These are phyloP conservation scores for Camponotus pennsylvanicus DNA, from an alignment of 1,140 invertebrate genomes.

Conservation along the genomic window DNA sequence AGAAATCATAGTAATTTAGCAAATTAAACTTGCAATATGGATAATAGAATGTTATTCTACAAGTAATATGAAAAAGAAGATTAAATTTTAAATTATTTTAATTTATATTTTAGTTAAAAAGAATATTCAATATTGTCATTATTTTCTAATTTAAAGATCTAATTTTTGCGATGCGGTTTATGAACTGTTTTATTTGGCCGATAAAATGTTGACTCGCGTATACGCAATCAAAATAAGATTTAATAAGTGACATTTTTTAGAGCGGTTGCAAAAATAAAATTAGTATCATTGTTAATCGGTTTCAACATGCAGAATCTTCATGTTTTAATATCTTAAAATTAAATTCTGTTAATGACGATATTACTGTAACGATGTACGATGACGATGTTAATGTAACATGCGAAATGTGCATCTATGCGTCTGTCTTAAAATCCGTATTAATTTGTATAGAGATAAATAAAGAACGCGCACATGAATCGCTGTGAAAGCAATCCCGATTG, in stretches of 20 bases:
- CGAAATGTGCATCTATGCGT: conserved; percentile 33
- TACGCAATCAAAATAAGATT: conserved; percentile 70
- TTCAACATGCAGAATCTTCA: conserved; percentile 35
- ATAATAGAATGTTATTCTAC: not conserved
- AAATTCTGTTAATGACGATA: conserved; percentile 4
- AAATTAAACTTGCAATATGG: not conserved
- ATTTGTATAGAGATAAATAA: conserved; percentile 31
- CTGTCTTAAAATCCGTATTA: conserved; percentile 61
- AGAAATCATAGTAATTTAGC: not conserved
- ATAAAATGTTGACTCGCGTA: conserved; percentile 61
- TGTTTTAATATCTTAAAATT: conserved; percentile 2
- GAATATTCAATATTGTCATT: not conserved
- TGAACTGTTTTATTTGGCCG: conserved; percentile 52
- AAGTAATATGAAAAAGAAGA: not conserved
- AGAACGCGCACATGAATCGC: conserved; percentile 9
- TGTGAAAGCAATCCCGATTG: conserved; percentile 61
- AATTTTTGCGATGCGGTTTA: conserved; percentile 1
- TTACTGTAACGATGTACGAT: too few species aligned
- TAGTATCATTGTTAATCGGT: conserved; percentile 6
- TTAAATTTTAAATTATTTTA: not conserved
- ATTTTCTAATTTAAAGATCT: not conserved
- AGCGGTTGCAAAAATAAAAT: conserved; percentile 38
- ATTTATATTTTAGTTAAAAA: not conserved
- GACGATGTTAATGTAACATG: not conserved
- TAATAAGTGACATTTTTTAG: conserved; percentile 56